Evolutionary conservation across 2,797 vertebrate species (phyloP).

Genomic region (Phalanger gymnotis): DNA sequence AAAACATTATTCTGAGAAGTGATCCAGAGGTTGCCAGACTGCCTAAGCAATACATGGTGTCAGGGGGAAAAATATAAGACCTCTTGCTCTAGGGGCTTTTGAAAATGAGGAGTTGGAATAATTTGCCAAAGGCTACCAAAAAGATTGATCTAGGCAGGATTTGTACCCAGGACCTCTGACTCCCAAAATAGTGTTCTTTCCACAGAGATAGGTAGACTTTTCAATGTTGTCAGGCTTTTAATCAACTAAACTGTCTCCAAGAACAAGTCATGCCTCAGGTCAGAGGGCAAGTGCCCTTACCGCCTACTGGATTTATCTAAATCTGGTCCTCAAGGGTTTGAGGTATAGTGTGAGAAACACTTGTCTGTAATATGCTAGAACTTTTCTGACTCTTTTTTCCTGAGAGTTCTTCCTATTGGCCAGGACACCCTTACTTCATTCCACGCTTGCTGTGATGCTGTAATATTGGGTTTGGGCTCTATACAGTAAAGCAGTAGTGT

Average conservation of each 20-base stretch:
- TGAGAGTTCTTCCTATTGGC: slow-evolving; percentile 2
- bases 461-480: slow-evolving; percentile 31
- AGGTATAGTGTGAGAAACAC: slow-evolving; percentile 58
- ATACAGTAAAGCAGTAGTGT: background rate
- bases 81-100: background rate
- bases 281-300: background rate
- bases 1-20: background rate
- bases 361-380: slow-evolving; percentile 45
- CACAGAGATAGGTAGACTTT: background rate
- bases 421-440: slow-evolving; percentile 46
- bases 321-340: slow-evolving; percentile 26
- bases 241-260: background rate
- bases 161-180: background rate
- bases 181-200: background rate
- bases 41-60: background rate
- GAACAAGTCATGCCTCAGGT: background rate
- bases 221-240: background rate
- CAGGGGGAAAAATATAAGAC: background rate
- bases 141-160: background rate
- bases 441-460: slow-evolving; percentile 35
- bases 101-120: background rate
- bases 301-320: background rate
- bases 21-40: background rate
- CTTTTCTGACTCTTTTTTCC: slow-evolving; percentile 53
- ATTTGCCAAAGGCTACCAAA: background rate